A percentile compares a stretch with the other conserved stretches of the same genome.
Conservation (phyloP, 2,888 invertebrate species). For the Cantharis rustica region DNA sequence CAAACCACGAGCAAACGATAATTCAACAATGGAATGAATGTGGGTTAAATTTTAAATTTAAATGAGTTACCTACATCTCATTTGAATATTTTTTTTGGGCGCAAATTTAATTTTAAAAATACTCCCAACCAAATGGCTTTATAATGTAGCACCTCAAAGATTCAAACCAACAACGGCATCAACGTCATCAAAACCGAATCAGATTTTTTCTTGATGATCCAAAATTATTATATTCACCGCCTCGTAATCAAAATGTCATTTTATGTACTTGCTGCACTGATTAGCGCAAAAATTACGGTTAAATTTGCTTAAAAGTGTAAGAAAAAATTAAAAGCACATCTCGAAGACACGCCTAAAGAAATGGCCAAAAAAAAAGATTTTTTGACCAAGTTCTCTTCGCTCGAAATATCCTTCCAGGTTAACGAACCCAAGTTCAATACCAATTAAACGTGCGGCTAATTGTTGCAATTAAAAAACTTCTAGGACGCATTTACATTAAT, state of each 20-base stretch:
- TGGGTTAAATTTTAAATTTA: constrained; percentile 19
- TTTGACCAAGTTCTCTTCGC: background rate
- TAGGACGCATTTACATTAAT: background rate
- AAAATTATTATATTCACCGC: constrained; percentile 19
- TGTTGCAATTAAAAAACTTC: background rate
- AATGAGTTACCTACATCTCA: background rate
- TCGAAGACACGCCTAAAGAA: background rate
- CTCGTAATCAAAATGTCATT: constrained; percentile 27
- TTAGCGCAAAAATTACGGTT: background rate
- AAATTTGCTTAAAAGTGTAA: background rate
- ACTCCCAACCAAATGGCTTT: background rate
- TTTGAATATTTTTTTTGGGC: background rate
- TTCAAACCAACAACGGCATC: too few relatives aligned
- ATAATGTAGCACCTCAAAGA: background rate
- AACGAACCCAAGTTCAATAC: background rate
- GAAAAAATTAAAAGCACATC: background rate
- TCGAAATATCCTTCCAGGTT: background rate
- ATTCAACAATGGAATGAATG: constrained; percentile 9
- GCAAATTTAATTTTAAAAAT: background rate
- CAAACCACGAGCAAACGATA: background rate
- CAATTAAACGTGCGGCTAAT: background rate
- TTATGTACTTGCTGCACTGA: background rate
- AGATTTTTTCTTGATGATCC: constrained; percentile 1
- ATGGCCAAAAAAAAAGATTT: background rate
- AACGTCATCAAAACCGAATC: constrained; percentile 2